Conservation (phyloP, 2,888 invertebrate species). For the Meiosimyza platycephala region DNA sequence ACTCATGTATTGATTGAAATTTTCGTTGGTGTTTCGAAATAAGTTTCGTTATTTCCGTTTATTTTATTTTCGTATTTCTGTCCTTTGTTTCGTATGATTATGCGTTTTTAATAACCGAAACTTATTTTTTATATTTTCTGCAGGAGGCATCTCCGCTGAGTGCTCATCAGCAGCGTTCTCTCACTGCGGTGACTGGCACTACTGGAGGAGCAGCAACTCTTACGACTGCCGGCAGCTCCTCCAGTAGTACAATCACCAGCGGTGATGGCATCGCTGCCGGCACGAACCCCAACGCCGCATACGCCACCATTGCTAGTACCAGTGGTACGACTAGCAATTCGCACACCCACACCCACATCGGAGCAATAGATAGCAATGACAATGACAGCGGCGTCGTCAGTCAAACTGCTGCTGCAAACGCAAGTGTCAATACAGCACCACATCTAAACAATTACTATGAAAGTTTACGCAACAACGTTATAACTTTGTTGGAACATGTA, state of each 20-base stretch:
- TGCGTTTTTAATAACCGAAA: background rate
- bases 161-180: constrained; percentile 59
- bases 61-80: background rate
- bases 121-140: constrained; percentile 7
- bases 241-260: constrained; percentile 45
- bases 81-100: background rate
- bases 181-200: constrained; percentile 52
- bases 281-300: constrained; percentile 34
- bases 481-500: constrained; percentile 90
- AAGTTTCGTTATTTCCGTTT: background rate
- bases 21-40: background rate
- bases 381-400: constrained; percentile 27
- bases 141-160: constrained; percentile 65
- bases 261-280: constrained; percentile 43
- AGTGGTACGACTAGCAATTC: background rate
- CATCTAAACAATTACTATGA: constrained; percentile 94
- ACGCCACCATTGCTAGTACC: constrained; percentile 1
- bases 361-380: constrained; percentile 68
- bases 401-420: constrained; percentile 30
- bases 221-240: constrained; percentile 45
- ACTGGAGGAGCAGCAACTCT: constrained; percentile 53
- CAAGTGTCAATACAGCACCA: constrained; percentile 61
- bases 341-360: constrained; percentile 71
- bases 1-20: no score
- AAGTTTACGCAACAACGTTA: constrained; percentile 91